Evolutionary conservation across 2,797 vertebrate genomes (phyloP).

Genomic region (Chromobotia macracanthus): DNA sequence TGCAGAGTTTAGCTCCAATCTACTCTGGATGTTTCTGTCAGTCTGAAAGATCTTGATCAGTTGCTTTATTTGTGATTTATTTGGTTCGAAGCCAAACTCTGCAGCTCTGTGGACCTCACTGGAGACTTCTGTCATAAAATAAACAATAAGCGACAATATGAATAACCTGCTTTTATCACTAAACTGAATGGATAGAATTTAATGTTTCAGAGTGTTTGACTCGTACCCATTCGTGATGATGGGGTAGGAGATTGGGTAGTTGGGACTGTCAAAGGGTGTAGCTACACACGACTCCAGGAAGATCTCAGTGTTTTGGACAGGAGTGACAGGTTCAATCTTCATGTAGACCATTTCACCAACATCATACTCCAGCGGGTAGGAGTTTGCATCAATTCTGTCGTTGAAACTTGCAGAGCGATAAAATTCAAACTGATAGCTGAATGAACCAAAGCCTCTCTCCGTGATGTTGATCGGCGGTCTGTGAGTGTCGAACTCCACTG

Average conservation of each 20-base stretch:
- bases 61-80: too few relatives aligned
- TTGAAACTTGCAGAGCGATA: slow-evolving; percentile 54
- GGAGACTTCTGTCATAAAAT: background rate
- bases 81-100: too few relatives aligned
- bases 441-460: slow-evolving; percentile 63
- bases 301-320: slow-evolving; percentile 61
- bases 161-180: too few relatives aligned
- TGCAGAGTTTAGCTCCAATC: too few relatives aligned
- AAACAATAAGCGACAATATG: background rate
- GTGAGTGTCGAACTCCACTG: slow-evolving; percentile 56
- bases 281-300: slow-evolving; percentile 71
- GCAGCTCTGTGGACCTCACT: too few relatives aligned
- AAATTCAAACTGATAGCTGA: slow-evolving; percentile 69
- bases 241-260: slow-evolving; percentile 59
- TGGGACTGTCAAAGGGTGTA: slow-evolving; percentile 64
- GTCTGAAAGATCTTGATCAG: too few relatives aligned
- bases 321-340: slow-evolving; percentile 63
- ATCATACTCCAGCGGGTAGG: slow-evolving; percentile 65
- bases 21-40: too few relatives aligned
- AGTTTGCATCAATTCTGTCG: slow-evolving; percentile 14
- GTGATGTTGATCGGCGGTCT: slow-evolving; percentile 52
- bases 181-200: background rate
- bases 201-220: background rate
- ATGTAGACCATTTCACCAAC: slow-evolving; percentile 67
- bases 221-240: slow-evolving; percentile 67